Conservation (phyloP, 2,888 invertebrate genomes). For the Yponomeuta plumbellus region DNA sequence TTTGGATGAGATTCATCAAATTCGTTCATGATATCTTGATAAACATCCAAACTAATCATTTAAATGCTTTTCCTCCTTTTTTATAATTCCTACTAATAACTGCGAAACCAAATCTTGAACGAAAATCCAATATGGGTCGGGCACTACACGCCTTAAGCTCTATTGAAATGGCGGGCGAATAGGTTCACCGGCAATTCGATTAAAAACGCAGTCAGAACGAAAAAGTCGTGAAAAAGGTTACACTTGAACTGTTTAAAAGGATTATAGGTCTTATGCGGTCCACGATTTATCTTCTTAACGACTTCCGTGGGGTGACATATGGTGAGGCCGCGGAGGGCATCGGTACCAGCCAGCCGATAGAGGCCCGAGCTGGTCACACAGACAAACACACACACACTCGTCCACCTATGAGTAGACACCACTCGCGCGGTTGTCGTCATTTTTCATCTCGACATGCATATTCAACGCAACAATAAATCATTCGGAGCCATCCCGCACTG, state of each 20-base stretch:
- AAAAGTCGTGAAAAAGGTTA: conserved; percentile 38
- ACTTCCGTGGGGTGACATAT: conserved; percentile 57
- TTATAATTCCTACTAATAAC: too few species aligned
- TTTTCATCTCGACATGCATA: conserved; percentile 75
- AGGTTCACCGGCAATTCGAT: conserved; percentile 8
- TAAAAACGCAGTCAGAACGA: conserved; percentile 29
- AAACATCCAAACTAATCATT: too few species aligned
- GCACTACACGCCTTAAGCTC: not conserved
- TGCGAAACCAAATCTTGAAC: not conserved
- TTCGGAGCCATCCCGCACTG: conserved; percentile 52
- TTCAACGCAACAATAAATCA: conserved; percentile 74
- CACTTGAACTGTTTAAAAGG: conserved; percentile 52
- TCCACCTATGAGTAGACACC: conserved; percentile 26
- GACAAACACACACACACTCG: conserved; percentile 38
- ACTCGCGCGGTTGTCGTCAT: conserved; percentile 61
- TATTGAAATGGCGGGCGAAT: conserved; percentile 9
- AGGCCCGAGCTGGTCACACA: not conserved
- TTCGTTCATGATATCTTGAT: too few species aligned
- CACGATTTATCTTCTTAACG: conserved; percentile 67
- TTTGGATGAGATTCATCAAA: too few species aligned
- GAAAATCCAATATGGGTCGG: not conserved
- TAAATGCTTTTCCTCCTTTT: too few species aligned
- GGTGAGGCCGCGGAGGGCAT: conserved; percentile 23
- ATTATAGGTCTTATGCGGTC: conserved; percentile 56
- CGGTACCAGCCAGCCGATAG: conserved; percentile 1